Evolutionary conservation across 2,888 invertebrate genomes (phyloP), one percentile per base, ranked within the genome.

Genomic region (Leptogaster cylindrica): DNA sequence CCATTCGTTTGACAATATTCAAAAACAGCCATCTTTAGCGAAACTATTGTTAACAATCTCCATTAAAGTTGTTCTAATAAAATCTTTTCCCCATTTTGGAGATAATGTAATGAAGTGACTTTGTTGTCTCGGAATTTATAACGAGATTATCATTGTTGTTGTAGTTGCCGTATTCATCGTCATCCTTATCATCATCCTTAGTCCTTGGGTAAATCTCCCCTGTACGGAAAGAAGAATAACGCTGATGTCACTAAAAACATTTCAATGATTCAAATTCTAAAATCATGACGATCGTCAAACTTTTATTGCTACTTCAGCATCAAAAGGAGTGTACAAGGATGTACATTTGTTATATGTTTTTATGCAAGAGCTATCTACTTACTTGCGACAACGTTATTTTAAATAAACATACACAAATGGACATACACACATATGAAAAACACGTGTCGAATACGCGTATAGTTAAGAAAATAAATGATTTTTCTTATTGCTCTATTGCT

Each of bases 51-150:
- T 55, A 36, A 55, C 25, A 55, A 23, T 55, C 36, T 55, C 39
- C 55, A 55, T 55, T 39, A 55, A 55, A 55, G 55, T 36, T 55
- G 55, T 36, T 27, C n/a, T 55, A 55, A 55, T 55, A 55, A 55
- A 55, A 55, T 55, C 55, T 55, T n/a, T n/a, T 39, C 5, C 36
- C 55, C 39, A 55, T 55, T 55, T 55, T 10, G 18, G n/a, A 14
- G n/a, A 20, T n/a, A 33, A 20, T 23, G 39, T 55, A 55, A 55
- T 36, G 52, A 52, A 36, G 36, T 55, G 55, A 55, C 55, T 55
- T 55, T 55, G 55, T 36, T 36, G 55, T 23, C 23, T 23, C 55
- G 20, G 14, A 55, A 55, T 55, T 55, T 55, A 36, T 36, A 55
- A 55, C 55, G 55, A 55, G 55, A 55, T 55, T 55, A 55, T 52